Evolutionary conservation across 1,140 invertebrate genomes (phyloP), one percentile per base, ranked within the genome.

Genomic region (Galleria mellonella): DNA sequence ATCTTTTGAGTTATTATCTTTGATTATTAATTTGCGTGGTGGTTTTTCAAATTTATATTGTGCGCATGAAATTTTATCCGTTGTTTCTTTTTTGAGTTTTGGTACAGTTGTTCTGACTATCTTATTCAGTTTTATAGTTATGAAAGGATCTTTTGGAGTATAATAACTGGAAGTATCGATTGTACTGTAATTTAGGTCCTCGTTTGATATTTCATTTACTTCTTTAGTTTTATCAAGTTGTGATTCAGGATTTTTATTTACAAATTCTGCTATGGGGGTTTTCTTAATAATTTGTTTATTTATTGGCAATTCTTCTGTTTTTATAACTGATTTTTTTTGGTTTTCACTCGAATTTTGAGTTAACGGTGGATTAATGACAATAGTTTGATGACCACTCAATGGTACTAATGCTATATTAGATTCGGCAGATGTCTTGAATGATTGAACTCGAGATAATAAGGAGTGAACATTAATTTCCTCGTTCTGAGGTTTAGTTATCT

Each of bases 381-480:
- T 79, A n/a, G 86, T 87, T 72, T 87, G 86, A 59, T 87, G 84
- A 39, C 86, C 86, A 62, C 86, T 87, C 45, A 87, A 51, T 43
- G 86, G 86, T 31, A 87, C 64, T 33, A 87, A 78, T 29, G 83
- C 68, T 40, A 87, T 78, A 51, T 78, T 83, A 31, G 82, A 75
- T 42, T 82, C 70, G 9, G 72, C 64, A n/a, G 71, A 74, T 43
- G 77, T 76, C 53, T 85, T 85, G 39, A 85, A 85, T 23, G 82
- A 85, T 57, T 85, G 77, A 10, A 83, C 79, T 51, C 79, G 55
- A 10, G 82, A 82, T 45, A 85, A 35, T 29, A 85, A 51, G 9
- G 70, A 70, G 40, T 79, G 61, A 42, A 64, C 69, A 57, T 61
- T 77, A 35, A 59, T 53, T 63, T 70, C 65, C 43, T 83, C 70